phyloP scores from a whole-genome alignment of 2,797 vertebrate species.

The Perodicticus potto region DNA sequence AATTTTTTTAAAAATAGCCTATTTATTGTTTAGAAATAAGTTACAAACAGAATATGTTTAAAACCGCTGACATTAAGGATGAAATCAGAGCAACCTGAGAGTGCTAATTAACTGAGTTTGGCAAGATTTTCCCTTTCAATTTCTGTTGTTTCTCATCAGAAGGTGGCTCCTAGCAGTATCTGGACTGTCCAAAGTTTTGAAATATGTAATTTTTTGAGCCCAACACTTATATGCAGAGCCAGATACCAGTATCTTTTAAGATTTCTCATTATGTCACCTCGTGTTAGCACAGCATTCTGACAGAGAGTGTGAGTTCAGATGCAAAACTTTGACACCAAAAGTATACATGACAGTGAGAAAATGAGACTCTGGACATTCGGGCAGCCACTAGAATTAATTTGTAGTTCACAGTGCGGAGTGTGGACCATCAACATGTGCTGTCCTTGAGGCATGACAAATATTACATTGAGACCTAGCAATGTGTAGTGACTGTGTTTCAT shows the following conservation, averaged over 20 bases:
- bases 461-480: conserved; percentile 32
- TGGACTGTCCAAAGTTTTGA: neutral
- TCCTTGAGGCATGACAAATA: conserved; percentile 47
- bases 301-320: conserved; percentile 63
- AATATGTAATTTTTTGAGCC: neutral
- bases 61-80: neutral
- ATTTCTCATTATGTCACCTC: conserved; percentile 74
- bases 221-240: conserved; percentile 49
- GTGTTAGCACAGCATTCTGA: conserved; percentile 52
- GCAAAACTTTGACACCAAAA: conserved; percentile 77
- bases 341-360: conserved; percentile 79
- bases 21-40: conserved; percentile 3
- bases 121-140: neutral
- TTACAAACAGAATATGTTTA: neutral
- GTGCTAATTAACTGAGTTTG: neutral
- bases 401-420: conserved; percentile 66
- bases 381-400: conserved; percentile 81
- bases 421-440: conserved; percentile 63
- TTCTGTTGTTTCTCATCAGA: neutral
- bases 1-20: neutral
- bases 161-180: neutral
- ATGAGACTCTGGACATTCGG: conserved; percentile 68
- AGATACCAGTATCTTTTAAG: conserved; percentile 61
- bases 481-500: conserved; percentile 66
- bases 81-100: neutral